These are phyloP conservation scores for Baccha elongata DNA, from an alignment of 2,888 invertebrate genomes.

Conservation along the genomic window DNA sequence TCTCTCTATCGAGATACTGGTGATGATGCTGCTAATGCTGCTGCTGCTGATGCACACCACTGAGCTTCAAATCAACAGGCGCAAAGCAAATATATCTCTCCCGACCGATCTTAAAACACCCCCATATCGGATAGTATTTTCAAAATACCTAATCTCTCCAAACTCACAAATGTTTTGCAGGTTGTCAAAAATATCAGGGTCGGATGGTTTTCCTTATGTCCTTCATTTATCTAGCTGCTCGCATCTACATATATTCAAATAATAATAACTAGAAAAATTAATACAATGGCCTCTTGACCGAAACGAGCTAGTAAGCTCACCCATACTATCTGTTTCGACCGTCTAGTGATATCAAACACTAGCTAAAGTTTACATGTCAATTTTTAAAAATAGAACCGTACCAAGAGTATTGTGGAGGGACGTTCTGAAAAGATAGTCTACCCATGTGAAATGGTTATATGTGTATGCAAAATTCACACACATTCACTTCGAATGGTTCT, in stretches of 20 bases:
- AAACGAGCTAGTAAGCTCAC: constrained; percentile 51
- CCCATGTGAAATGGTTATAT: constrained; percentile 52
- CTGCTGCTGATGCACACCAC: constrained; percentile 1
- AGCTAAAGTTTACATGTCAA: constrained; percentile 56
- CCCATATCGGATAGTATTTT: constrained; percentile 54
- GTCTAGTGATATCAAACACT: constrained; percentile 58
- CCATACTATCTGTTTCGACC: constrained; percentile 22
- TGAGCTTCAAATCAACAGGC: constrained; percentile 23
- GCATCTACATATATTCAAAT: constrained; percentile 28
- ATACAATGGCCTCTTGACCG: constrained; percentile 61
- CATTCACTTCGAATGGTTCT: constrained; percentile 42
- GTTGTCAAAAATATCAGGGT: constrained; percentile 70
- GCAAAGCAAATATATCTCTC: neutral
- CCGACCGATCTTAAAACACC: constrained; percentile 34
- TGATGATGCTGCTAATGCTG: neutral
- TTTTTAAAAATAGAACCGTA: constrained; percentile 77
- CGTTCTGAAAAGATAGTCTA: constrained; percentile 40
- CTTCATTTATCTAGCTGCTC: constrained; percentile 31
- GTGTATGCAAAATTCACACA: constrained; percentile 58
- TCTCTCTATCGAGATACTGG: neutral
- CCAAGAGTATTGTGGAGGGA: constrained; percentile 29
- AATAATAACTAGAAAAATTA: constrained; percentile 51
- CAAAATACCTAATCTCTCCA: constrained; percentile 48
- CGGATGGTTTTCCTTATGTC: constrained; percentile 43
- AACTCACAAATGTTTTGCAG: constrained; percentile 48